Evolutionary conservation across 2,113 vertebrate genomes (phyloP), one percentile per base, ranked within the genome.

Genomic region (Rhizomys pruinosus): DNA sequence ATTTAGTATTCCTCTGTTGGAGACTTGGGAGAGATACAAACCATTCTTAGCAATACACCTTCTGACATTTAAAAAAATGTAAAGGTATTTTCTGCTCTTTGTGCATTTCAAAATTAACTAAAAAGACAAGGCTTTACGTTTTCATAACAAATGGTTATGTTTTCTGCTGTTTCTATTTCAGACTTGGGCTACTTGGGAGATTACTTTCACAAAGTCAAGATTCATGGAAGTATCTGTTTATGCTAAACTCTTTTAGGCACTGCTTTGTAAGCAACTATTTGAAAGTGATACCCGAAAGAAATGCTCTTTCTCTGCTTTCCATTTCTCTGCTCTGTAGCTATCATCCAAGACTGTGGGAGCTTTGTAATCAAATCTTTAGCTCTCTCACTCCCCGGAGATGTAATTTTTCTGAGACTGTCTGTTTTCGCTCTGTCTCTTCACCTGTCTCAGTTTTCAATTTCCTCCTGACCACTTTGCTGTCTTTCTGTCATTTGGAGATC

Each of bases 361-460:
- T 93, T 85, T 71, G 20, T 89, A 81, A 90, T 71, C n/a, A 19
- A 82, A 78, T 74, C 27, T 84, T 29, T 63, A 84, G 34, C n/a
- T 78, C 29, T 89, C 74, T 94, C n/a, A 29, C 0, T 86, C 52
- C 10, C 29, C 23, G 25, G 47, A 90, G 87, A 91, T 64, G 27
- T 42, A 61, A 77, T 92, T 96, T 94, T 93, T 93, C 82, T 73
- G 29, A 85, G 89, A 22, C 17, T 57, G 19, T 79, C 55, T 59
- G 71, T 92, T 95, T 92, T 92, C n/a, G 80, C 39, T 73, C 59
- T 47, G 13, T 77, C 44, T 80, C 77, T 13, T 93, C 37, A 32
- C 64, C 57, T 81, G 69, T 86, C 71, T 84, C 59, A 47, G 27
- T 94, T 94, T 96, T 92, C 42, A 89, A 22, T 85, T 92, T 95